These are phyloP conservation scores for Plecturocebus donacophilus DNA, from an alignment of 2,113 vertebrate genomes.

Conservation along the genomic window DNA sequence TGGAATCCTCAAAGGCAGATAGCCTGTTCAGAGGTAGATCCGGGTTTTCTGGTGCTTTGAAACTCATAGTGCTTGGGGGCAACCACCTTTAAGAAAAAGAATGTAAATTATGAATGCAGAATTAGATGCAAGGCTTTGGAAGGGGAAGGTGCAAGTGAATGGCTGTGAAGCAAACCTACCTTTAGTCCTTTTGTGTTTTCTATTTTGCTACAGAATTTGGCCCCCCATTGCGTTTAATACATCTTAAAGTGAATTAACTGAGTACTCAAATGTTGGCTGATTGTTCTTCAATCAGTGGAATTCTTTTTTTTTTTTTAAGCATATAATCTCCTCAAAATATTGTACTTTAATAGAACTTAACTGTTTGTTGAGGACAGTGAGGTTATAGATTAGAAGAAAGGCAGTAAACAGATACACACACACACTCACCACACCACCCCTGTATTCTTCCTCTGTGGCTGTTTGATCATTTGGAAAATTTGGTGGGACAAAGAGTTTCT, in stretches of 20 bases:
- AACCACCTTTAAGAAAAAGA: conserved; percentile 12
- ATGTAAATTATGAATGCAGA: background rate
- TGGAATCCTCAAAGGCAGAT: background rate
- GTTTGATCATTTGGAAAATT: conserved; percentile 35
- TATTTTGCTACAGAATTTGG: background rate
- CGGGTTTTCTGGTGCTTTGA: background rate
- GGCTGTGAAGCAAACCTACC: background rate
- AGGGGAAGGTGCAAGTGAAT: background rate
- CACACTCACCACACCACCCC: background rate
- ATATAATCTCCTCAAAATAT: background rate
- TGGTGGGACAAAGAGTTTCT: background rate
- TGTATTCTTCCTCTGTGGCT: background rate
- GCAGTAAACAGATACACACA: background rate
- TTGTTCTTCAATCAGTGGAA: background rate
- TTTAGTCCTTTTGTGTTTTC: background rate
- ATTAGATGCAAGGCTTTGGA: background rate
- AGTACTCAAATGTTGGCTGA: background rate
- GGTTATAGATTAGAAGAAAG: background rate
- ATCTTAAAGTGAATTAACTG: background rate
- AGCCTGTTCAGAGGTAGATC: background rate
- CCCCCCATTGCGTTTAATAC: background rate
- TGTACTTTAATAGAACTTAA: background rate
- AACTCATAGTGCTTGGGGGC: background rate
- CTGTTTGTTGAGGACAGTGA: background rate
- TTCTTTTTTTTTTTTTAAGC: background rate